phyloP scores from a whole-genome alignment of 2,888 invertebrate genomes.

The Geotrupes spiniger region DNA sequence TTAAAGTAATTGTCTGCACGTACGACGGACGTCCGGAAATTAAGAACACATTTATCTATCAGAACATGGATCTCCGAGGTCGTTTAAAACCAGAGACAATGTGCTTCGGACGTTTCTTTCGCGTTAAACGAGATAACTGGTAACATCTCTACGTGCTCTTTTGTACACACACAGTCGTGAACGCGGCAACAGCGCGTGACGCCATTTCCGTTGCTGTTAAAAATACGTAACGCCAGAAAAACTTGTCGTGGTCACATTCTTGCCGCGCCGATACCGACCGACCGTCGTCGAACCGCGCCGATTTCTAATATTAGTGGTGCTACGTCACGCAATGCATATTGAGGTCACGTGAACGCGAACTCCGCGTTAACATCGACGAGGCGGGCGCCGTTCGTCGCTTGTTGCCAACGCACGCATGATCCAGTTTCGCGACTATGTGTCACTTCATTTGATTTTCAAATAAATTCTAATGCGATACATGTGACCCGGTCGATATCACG shows the following conservation, averaged over 20 bases:
- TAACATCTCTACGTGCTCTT: no score
- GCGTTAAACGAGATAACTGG: no score
- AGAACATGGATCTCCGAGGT: no score
- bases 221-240: conserved; percentile 38
- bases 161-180: not conserved
- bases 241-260: conserved; percentile 38
- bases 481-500: no score
- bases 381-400: conserved; percentile 12
- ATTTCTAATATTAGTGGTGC: conserved; percentile 7
- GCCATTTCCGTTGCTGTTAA: conserved; percentile 55
- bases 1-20: no score
- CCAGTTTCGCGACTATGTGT: conserved; percentile 22
- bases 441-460: conserved; percentile 26
- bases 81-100: no score
- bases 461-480: conserved; percentile 4
- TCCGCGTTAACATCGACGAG: conserved; percentile 14
- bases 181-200: conserved; percentile 58
- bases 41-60: no score
- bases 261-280: conserved; percentile 17
- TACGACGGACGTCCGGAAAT: no score
- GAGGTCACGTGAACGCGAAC: conserved; percentile 34
- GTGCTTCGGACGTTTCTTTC: no score
- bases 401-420: conserved; percentile 25
- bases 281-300: conserved; percentile 23
- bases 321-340: conserved; percentile 38